phyloP scores from a whole-genome alignment of 2,888 invertebrate genomes.

The Punctoribates punctum region DNA sequence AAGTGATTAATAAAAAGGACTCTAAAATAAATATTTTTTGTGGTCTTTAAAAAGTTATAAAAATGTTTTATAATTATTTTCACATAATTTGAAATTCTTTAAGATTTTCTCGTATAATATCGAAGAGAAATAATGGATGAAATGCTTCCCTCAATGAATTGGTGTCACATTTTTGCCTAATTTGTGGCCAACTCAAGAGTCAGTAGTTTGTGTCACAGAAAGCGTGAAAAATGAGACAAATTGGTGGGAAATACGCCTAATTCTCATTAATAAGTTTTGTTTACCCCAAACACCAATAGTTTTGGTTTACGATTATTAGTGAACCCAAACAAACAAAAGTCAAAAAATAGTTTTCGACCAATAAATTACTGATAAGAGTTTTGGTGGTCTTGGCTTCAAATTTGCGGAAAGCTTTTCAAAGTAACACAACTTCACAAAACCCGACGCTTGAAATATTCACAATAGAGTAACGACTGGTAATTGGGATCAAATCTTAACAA shows the following conservation, averaged over 20 bases:
- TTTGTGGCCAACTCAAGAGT: not conserved
- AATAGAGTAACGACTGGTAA: not conserved
- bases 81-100: no score
- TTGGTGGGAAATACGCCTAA: conserved; percentile 1
- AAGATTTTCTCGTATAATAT: no score
- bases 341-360: not conserved
- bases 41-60: no score
- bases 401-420: not conserved
- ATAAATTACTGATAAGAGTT: conserved; percentile 19
- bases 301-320: not conserved
- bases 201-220: not conserved
- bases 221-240: not conserved
- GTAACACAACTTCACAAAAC: not conserved
- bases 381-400: not conserved
- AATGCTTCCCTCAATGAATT: not conserved
- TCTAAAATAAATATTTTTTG: no score
- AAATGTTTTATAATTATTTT: no score
- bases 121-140: no score
- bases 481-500: conserved; percentile 20
- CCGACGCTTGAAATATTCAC: not conserved
- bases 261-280: conserved; percentile 6
- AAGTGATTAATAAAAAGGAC: no score
- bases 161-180: not conserved
- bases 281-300: not conserved
- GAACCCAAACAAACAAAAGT: not conserved